Conservation (phyloP, 2,113 vertebrate species). For the Urocynchramus pylzowi region DNA sequence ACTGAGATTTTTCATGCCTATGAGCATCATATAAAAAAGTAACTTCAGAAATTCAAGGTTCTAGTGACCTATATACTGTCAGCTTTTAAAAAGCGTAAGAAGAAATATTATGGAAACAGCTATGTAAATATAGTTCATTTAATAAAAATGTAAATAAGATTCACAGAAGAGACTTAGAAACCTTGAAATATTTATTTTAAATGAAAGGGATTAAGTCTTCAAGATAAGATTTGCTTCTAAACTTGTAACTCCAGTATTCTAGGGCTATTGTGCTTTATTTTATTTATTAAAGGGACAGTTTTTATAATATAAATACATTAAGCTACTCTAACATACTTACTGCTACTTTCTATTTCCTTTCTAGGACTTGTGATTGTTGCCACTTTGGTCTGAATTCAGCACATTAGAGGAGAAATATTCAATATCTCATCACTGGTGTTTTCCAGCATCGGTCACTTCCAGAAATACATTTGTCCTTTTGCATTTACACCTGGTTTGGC, state of each 20-base stretch:
- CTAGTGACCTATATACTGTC: neutral
- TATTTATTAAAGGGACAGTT: neutral
- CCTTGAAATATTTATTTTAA: conserved; percentile 41
- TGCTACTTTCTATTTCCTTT: neutral
- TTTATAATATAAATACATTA: neutral
- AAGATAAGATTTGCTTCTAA: neutral
- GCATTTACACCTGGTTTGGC: neutral
- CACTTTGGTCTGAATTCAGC: neutral
- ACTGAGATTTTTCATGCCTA: neutral
- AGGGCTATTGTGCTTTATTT: neutral
- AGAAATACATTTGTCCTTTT: neutral
- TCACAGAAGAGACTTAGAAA: conserved; percentile 40
- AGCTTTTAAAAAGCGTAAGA: neutral
- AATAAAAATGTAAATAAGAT: conserved; percentile 62
- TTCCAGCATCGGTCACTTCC: neutral
- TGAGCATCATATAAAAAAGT: neutral
- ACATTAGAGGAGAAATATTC: neutral
- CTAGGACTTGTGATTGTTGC: neutral
- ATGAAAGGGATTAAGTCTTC: neutral
- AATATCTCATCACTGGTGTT: neutral
- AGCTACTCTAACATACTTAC: neutral
- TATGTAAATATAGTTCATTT: conserved; percentile 50
- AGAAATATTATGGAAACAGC: neutral
- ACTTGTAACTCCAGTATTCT: neutral
- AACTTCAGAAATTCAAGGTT: conserved; percentile 8